phyloP scores from a whole-genome alignment of 1,140 invertebrate genomes.

The Brachionus rotundiformis region DNA sequence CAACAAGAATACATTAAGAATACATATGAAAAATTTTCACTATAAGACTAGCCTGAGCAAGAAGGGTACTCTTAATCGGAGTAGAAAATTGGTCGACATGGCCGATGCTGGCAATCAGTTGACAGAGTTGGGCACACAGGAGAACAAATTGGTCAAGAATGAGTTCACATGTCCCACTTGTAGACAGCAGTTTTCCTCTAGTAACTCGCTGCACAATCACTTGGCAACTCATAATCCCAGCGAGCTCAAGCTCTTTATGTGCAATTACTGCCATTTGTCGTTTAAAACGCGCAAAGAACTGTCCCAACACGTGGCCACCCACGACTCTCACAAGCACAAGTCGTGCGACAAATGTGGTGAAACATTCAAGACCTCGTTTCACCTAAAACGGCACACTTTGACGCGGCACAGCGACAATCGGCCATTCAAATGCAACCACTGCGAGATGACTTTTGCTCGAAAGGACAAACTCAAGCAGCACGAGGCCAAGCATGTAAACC shows the following conservation, averaged over 20 bases:
- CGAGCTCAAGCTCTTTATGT: conserved; percentile 2
- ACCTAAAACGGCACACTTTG: conserved; percentile 9
- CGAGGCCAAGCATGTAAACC: conserved; percentile 11
- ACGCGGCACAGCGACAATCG: conserved; percentile 10
- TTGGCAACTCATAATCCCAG: conserved; percentile 23
- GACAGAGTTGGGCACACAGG: neutral
- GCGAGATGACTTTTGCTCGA: conserved; percentile 26
- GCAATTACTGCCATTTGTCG: conserved; percentile 7
- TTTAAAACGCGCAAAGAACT: conserved; percentile 44
- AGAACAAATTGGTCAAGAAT: neutral
- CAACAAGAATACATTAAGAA: conserved; percentile 11
- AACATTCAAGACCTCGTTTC: conserved; percentile 46
- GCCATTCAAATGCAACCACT: conserved; percentile 34
- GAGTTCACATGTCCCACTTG: conserved; percentile 23
- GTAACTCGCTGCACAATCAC: conserved; percentile 38
- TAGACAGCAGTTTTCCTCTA: neutral
- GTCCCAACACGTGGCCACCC: conserved; percentile 2
- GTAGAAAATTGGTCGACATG: neutral
- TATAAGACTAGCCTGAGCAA: conserved; percentile 20
- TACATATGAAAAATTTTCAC: conserved; percentile 47
- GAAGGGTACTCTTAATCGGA: neutral
- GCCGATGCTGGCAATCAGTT: neutral
- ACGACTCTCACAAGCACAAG: conserved; percentile 28
- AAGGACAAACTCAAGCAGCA: conserved; percentile 48
- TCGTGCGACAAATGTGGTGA: neutral